Base-by-base conservation (phyloP, 2,888 invertebrate species). In the Dysmachus trigonus region DNA sequence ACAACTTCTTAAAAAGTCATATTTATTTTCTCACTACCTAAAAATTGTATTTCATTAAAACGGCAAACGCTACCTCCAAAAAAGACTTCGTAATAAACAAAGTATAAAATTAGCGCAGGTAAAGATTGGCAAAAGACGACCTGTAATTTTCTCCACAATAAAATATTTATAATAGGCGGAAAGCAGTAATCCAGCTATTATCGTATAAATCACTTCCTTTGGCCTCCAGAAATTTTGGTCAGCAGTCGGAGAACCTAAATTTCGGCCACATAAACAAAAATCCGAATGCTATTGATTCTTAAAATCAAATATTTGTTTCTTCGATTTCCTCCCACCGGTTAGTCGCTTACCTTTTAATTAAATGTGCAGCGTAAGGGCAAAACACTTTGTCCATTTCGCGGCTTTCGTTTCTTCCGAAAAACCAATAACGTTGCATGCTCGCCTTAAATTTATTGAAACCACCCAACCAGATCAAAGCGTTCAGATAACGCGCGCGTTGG, bases 231-330 rank as follows among this genome's bases (percentile, higher is more conserved):
- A 81, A 35, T 31, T 15, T 33, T 53, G 31, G 62, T 33, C 7
- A 53, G 33, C 27, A 51, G 53, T 53, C 62, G 62, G 30, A 15
- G 33, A 41, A 47, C 53, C 81, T 8, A 76, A 76, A 76, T 8
- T 38, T 35, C 41, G 33, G 27, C 79, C 27, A 35, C 74, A 31
- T 33, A 47, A 47, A 31, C 47, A 47, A 47, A n/a, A 47, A 30
- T 79, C 13, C 27, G 33, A 81, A 15, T 73, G 81, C 81, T 81
- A 81, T 81, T 81, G 81, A 81, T 81, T 81, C 33, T 72, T n/a
- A 83, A 83, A 72, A 41, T 41, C 83, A 83, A 83, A 83, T 83
- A 83, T 83, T 83, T 83, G 83, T 83, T 83, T 83, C 72, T 71
- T 71, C 72, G 83, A 83, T 83, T 72, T 83, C 83, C 83, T 38